A percentile compares a stretch with the other conserved stretches of the same genome.
These are phyloP conservation scores for Sterrhoptilus dennistouni DNA, from an alignment of 2,113 vertebrate genomes.

Conservation along the genomic window DNA sequence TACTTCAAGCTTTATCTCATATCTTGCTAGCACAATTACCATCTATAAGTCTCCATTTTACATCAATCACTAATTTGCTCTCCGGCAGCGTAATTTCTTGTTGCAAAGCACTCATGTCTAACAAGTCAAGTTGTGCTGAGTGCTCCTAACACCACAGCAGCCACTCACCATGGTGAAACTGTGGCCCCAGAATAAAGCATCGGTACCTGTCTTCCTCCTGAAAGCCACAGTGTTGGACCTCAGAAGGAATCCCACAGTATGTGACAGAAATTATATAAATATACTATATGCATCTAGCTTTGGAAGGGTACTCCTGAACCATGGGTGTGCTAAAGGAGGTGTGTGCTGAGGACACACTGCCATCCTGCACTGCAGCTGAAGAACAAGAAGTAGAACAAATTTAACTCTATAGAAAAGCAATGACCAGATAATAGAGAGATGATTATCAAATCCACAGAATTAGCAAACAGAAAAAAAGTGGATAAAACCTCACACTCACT, in stretches of 20 bases:
- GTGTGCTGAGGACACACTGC: not conserved
- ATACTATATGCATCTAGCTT: rapidly evolving
- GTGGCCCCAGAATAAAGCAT: not conserved
- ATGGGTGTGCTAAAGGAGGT: not conserved
- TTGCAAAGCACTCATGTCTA: not conserved
- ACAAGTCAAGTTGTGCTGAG: not conserved
- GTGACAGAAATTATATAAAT: not conserved
- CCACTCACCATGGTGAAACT: not conserved
- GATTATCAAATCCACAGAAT: not conserved
- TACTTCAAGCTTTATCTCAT: not conserved
- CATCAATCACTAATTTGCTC: not conserved
- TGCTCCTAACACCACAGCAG: not conserved
- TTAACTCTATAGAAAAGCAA: not conserved
- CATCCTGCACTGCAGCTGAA: not conserved
- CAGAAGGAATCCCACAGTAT: not conserved
- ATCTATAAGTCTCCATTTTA: not conserved
- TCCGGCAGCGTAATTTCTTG: not conserved
- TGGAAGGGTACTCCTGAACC: not conserved
- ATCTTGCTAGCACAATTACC: constrained; percentile 5
- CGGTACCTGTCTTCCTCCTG: not conserved
- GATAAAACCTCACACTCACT: not conserved
- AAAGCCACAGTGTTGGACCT: not conserved
- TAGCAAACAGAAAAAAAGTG: not conserved
- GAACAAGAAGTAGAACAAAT: not conserved
- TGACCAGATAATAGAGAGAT: not conserved